Conservation (phyloP, 2,888 invertebrate genomes). For the Parthenolecanium corni region DNA sequence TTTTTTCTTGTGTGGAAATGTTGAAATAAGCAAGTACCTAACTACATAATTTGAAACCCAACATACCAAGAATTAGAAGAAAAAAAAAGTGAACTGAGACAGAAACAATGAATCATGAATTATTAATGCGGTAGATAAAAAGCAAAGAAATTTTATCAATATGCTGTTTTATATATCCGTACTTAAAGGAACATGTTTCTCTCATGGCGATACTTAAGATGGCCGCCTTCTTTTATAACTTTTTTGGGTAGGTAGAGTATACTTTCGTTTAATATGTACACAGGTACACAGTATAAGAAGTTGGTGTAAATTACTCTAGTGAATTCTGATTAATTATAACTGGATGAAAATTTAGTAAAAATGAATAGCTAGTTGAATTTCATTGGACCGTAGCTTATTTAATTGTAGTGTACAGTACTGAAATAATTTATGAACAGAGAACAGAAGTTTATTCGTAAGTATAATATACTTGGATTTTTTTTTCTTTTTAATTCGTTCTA, state of each 20-base stretch:
- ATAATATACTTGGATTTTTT: background rate
- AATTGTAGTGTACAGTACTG: slow-evolving; percentile 13
- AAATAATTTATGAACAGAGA: too few species aligned
- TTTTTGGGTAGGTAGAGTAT: slow-evolving; percentile 13
- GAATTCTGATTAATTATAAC: slow-evolving; percentile 10
- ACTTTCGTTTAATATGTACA: too few species aligned
- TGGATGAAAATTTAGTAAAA: slow-evolving; percentile 13
- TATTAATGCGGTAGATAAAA: slow-evolving; percentile 17
- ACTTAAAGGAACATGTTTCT: background rate
- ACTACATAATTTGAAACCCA: background rate
- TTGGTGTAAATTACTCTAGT: too few species aligned
- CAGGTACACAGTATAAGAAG: too few species aligned
- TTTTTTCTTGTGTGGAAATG: too few species aligned
- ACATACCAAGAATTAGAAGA: background rate
- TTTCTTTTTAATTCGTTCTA: background rate
- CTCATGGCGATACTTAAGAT: too few species aligned
- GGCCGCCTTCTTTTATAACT: background rate
- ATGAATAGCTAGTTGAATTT: slow-evolving; percentile 17
- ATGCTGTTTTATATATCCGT: slow-evolving; percentile 8
- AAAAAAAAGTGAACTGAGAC: background rate
- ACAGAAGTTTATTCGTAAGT: too few species aligned
- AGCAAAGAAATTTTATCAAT: slow-evolving; percentile 23
- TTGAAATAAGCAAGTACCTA: too few species aligned
- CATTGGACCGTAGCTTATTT: slow-evolving; percentile 24
- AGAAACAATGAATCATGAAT: slow-evolving; percentile 27